These are phyloP conservation scores for Heliconius charithonia DNA, from an alignment of 2,888 invertebrate genomes.

Conservation along the genomic window DNA sequence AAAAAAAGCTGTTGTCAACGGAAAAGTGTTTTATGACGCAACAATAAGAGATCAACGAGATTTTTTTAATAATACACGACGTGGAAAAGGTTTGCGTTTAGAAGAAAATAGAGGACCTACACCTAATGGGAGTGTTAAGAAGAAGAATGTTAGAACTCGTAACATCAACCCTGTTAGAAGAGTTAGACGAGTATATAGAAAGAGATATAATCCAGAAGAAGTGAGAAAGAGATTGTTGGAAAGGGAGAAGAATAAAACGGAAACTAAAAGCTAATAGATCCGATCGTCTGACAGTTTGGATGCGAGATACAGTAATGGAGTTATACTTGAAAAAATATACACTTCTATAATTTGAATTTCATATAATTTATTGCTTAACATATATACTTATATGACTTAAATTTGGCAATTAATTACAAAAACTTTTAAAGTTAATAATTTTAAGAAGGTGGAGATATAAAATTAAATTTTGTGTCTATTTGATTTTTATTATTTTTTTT, in stretches of 20 bases:
- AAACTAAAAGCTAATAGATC: constrained; percentile 42
- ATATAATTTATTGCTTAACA: not conserved
- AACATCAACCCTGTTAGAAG: constrained; percentile 73
- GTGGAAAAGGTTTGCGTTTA: constrained; percentile 55
- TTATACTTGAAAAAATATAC: not conserved
- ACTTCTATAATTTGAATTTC: not conserved
- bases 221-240: constrained; percentile 78
- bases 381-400: not conserved
- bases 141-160: constrained; percentile 67
- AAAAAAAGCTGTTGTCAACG: constrained; percentile 75
- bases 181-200: constrained; percentile 74
- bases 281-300: not conserved
- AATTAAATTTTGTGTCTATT: too few species aligned
- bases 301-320: not conserved
- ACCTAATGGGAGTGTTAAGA: constrained; percentile 62
- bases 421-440: too few species aligned
- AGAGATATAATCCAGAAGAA: constrained; percentile 80
- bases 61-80: constrained; percentile 62
- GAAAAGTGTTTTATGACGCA: constrained; percentile 79
- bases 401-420: too few species aligned
- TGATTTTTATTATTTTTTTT: too few species aligned
- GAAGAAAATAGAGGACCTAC: constrained; percentile 61
- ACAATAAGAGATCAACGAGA: constrained; percentile 73
- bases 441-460: too few species aligned
- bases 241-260: constrained; percentile 66